Conservation (phyloP, 1,140 invertebrate species). For the Trinorchestia longiramus region DNA sequence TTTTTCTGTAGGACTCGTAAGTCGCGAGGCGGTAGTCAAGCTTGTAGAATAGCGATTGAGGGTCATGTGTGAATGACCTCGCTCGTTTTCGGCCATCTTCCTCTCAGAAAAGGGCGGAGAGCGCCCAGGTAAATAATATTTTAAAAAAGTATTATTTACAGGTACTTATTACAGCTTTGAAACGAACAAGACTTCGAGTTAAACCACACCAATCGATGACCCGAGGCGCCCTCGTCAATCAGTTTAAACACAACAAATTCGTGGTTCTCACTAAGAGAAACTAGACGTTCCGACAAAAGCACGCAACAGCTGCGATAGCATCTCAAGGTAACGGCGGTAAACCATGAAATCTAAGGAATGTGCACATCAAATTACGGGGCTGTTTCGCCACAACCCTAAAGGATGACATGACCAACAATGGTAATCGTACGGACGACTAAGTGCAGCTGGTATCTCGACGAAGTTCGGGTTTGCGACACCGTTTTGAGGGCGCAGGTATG, state of each 20-base stretch:
- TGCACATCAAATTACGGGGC: slow-evolving; percentile 10
- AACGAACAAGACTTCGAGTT: background rate
- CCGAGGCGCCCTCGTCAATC: background rate
- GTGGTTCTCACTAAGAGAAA: background rate
- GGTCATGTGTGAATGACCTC: background rate
- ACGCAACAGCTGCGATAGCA: background rate
- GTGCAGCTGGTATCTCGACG: background rate
- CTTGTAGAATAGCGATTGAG: background rate
- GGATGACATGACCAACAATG: slow-evolving; percentile 50
- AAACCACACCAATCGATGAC: background rate
- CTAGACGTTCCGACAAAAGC: background rate
- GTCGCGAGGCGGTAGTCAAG: background rate
- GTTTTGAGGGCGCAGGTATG: background rate
- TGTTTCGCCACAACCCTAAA: slow-evolving; percentile 9
- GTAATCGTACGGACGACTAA: background rate
- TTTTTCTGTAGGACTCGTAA: background rate
- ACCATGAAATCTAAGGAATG: slow-evolving; percentile 17
- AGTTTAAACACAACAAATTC: background rate
- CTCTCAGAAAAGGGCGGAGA: too few species aligned
- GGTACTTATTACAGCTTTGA: background rate
- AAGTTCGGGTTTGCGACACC: background rate
- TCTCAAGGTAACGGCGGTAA: slow-evolving; percentile 17
- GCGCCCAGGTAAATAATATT: too few species aligned
- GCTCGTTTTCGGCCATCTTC: too few species aligned
- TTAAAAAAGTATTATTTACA: too few species aligned